These are phyloP conservation scores for Symphodus melops DNA, from an alignment of 2,113 vertebrate species.

Conservation along the genomic window DNA sequence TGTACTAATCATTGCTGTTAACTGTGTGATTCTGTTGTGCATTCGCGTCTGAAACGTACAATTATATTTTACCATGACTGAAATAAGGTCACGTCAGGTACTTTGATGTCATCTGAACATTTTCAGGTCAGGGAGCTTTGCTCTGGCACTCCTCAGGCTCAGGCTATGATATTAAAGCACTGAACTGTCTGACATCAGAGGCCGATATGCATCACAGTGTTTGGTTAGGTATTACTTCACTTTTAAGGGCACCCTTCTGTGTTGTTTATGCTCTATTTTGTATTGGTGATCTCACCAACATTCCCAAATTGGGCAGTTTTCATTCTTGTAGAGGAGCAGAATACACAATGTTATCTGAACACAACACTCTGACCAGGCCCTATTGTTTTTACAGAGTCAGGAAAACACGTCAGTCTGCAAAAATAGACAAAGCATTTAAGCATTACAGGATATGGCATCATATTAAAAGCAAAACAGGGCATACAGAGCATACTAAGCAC, in stretches of 20 bases:
- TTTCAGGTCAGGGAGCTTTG: constrained; percentile 39
- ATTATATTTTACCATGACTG: neutral
- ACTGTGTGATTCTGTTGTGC: neutral
- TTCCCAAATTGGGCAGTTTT: constrained; percentile 39
- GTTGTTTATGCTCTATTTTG: neutral
- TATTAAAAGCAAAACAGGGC: constrained; percentile 21
- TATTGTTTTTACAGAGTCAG: constrained; percentile 64
- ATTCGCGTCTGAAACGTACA: no score
- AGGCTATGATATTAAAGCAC: constrained; percentile 8
- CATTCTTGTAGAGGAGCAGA: constrained; percentile 28
- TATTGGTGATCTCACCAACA: constrained; percentile 4
- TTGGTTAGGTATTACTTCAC: constrained; percentile 1
- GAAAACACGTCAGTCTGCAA: constrained; percentile 62
- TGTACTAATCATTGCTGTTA: neutral
- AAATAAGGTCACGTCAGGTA: neutral
- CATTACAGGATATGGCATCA: constrained; percentile 69
- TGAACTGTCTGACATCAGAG: constrained; percentile 14
- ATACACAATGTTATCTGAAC: constrained; percentile 64
- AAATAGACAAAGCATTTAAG: constrained; percentile 71
- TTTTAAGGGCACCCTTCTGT: constrained; percentile 19
- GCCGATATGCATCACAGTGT: neutral
- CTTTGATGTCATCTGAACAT: constrained; percentile 29
- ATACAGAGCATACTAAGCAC: constrained; percentile 3
- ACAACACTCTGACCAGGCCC: constrained; percentile 37
- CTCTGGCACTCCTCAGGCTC: constrained; percentile 3